Evolutionary conservation across 1,140 invertebrate species (phyloP), one percentile per base, ranked within the genome.

Genomic region (Drosophila gunungcola): DNA sequence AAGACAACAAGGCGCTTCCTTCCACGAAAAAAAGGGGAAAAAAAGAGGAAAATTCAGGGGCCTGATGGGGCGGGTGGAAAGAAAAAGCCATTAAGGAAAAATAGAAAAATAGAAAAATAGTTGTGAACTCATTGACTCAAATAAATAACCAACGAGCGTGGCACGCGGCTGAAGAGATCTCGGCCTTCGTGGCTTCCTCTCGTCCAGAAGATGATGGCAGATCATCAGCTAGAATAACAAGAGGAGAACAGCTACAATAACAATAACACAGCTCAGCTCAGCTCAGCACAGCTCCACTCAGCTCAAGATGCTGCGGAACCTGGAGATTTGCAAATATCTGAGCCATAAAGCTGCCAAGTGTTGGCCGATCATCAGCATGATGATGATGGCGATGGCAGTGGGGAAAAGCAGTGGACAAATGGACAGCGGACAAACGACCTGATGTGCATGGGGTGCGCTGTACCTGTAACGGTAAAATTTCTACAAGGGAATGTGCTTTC

Each of bases 401-500:
- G 48, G 34, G 10, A 51, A 51, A 21, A 21, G 16, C 16, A 21
- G 36, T 32, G 48, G 48, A 34, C 48, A 73, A 63, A 41, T 32
- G n/a, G 48, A 64, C 48, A 13, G 42, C 46, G 41, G 38, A 81
- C 81, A 88, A 88, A 86, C 83, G 83, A 86, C 80, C 75, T 70
- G 65, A 64, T 63, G 64, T 68, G 62, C 73, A 76, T 76, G 62
- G 73, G 73, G 60, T 76, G 72, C 61, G 63, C 74, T 56, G 74
- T 69, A 77, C 64, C 74, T 77, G 60, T 88, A 89, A 89, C 84
- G 84, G 84, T 89, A 89, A 75, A 89, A 85, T 89, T 84, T 89
- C 84, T 89, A 84, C 84, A 89, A 89, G 84, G 84, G 85, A 89
- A 89, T 89, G 85, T 90, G 84, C 84, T 89, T 89, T 89, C 85